Conservation (phyloP, 2,797 vertebrate species). For the Aldrovandia affinis region DNA sequence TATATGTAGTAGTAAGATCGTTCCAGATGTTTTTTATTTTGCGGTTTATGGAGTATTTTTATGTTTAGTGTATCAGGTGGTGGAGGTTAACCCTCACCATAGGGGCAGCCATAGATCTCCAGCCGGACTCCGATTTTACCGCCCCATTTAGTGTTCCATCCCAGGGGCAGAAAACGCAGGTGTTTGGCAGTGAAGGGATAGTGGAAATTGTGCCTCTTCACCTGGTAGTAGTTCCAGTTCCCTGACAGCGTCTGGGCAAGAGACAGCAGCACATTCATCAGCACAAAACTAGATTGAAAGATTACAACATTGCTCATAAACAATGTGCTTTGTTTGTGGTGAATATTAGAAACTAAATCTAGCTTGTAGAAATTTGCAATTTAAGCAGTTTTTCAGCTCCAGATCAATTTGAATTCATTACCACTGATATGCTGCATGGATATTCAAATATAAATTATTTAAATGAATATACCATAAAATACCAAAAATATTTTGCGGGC, state of each 20-base stretch:
- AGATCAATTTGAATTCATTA: neutral
- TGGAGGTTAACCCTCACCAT: slow-evolving; percentile 72
- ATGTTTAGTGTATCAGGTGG: neutral
- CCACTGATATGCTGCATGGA: neutral
- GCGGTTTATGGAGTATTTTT: neutral
- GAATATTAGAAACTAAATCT: too few species aligned
- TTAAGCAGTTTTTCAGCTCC: neutral
- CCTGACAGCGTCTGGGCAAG: slow-evolving; percentile 88
- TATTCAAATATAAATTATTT: neutral
- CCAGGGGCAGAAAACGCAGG: slow-evolving; percentile 90
- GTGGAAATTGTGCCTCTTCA: slow-evolving; percentile 92
- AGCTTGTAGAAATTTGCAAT: too few species aligned
- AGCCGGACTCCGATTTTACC: slow-evolving; percentile 93
- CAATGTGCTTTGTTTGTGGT: neutral
- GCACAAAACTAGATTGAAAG: neutral
- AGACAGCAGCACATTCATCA: slow-evolving; percentile 9
- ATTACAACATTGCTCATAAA: neutral
- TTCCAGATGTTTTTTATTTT: neutral
- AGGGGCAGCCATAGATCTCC: slow-evolving; percentile 91
- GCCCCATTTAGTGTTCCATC: slow-evolving; percentile 88
- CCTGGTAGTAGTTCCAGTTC: slow-evolving; percentile 93
- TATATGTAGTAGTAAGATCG: too few species aligned
- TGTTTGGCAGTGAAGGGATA: slow-evolving; percentile 93
- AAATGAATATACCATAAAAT: neutral
- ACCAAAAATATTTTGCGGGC: neutral